These are phyloP conservation scores for Phoenoteleia sp. DNA, from an alignment of 2,888 invertebrate genomes.

Conservation along the genomic window DNA sequence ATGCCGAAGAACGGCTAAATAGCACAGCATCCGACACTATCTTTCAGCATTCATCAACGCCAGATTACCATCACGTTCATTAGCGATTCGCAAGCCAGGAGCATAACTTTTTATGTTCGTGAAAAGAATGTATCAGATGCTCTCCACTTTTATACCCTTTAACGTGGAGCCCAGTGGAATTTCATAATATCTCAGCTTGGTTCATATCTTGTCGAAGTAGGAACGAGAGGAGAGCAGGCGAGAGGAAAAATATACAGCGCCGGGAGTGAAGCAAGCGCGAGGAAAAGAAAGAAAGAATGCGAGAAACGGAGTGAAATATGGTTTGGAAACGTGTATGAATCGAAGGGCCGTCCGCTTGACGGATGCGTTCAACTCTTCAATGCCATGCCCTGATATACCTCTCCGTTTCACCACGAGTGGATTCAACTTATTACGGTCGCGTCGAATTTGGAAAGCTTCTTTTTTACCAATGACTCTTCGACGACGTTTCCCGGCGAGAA, in stretches of 20 bases:
- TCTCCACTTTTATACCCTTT: conserved; percentile 53
- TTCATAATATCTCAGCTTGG: conserved; percentile 54
- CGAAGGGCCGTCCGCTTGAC: conserved; percentile 78
- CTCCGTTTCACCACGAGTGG: conserved; percentile 68
- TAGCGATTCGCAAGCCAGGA: conserved; percentile 77
- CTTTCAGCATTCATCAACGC: conserved; percentile 14
- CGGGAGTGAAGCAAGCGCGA: conserved; percentile 35
- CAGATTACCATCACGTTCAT: conserved; percentile 68
- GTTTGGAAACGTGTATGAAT: conserved; percentile 80
- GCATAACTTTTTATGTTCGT: conserved; percentile 71
- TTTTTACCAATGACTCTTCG: conserved; percentile 46
- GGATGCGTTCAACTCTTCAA: conserved; percentile 79
- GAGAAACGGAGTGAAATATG: conserved; percentile 75
- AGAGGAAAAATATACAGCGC: conserved; percentile 60
- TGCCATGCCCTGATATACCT: conserved; percentile 75
- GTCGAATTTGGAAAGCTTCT: conserved; percentile 65
- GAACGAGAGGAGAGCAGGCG: conserved; percentile 15
- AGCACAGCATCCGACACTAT: too few species aligned
- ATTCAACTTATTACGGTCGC: conserved; percentile 72
- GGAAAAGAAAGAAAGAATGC: conserved; percentile 65
- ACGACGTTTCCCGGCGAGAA: conserved; percentile 46
- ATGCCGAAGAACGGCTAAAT: too few species aligned
- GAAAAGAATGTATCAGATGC: conserved; percentile 46
- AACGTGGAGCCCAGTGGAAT: conserved; percentile 37
- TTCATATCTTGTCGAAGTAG: conserved; percentile 60